A percentile compares a stretch with the other conserved stretches of the same genome.
phyloP scores from a whole-genome alignment of 1,140 invertebrate species.

The Caenorhabditis tropicalis region DNA sequence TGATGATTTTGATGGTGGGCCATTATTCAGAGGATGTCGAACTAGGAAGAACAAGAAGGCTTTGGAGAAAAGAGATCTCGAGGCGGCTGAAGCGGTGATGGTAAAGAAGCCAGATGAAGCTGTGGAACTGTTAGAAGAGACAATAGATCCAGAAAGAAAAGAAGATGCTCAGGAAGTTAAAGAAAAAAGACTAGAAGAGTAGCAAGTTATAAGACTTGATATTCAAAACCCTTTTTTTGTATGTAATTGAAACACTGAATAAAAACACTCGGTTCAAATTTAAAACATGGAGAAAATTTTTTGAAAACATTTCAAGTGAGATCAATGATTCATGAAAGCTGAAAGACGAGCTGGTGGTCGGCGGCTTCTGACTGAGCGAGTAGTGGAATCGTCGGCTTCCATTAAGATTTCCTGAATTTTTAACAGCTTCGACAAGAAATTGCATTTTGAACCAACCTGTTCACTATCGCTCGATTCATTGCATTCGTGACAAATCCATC shows the following conservation, averaged over 20 bases:
- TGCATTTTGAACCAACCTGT: too few relatives aligned
- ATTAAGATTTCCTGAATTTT: background rate
- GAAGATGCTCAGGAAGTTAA: too few relatives aligned
- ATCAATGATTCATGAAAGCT: background rate
- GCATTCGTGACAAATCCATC: constrained; percentile 30
- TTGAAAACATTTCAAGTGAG: background rate
- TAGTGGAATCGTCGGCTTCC: background rate
- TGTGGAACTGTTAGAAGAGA: background rate
- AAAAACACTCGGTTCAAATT: background rate
- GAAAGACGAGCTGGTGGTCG: background rate
- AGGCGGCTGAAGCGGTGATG: background rate
- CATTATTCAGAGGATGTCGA: constrained; percentile 27
- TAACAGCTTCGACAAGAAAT: too few relatives aligned
- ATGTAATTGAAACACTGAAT: background rate
- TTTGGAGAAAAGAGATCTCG: background rate
- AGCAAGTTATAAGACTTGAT: background rate
- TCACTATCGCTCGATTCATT: constrained; percentile 16
- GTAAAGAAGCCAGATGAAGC: background rate
- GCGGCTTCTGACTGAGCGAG: background rate
- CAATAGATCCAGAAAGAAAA: background rate
- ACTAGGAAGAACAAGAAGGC: background rate
- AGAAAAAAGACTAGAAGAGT: too few relatives aligned
- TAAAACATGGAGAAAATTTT: too few relatives aligned
- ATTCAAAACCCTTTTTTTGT: background rate
- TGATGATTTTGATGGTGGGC: constrained; percentile 34